Evolutionary conservation across 2,888 invertebrate species (phyloP), one percentile per base, ranked within the genome.

Genomic region (Cylloceria caligata): DNA sequence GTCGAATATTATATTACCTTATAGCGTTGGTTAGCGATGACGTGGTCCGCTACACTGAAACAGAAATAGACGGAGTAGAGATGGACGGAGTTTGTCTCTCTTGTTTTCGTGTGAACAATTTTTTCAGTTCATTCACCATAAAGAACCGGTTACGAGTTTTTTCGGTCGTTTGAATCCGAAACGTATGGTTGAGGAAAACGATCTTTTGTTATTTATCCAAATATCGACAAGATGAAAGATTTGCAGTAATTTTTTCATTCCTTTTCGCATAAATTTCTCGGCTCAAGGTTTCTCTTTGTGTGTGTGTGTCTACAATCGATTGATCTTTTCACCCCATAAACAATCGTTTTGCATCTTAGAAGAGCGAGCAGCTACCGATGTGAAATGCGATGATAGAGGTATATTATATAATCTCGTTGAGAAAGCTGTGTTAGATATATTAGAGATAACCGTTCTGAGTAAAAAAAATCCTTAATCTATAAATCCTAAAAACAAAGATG

Each of bases 1-100:
- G 42, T 57, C 52, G 16, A 55, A 69, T 69, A 57, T 55, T 42
- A 27, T 7, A 57, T 55, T 24, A 24, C 19, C 24, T 57, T 55
- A 45, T 60, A 45, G 27, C 36, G n/a, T 36, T 0, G 52, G 24
- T 24, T 42, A 13, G 3, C 71, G n/a, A n/a, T n/a, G n/a, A n/a
- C n/a, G n/a, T n/a, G n/a, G n/a, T n/a, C n/a, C n/a, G n/a, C n/a
- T n/a, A n/a, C n/a, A n/a, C n/a, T n/a, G n/a, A n/a, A n/a, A n/a
- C n/a, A n/a, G n/a, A n/a, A n/a, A n/a, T n/a, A n/a, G n/a, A n/a
- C n/a, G n/a, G n/a, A n/a, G n/a, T n/a, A n/a, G n/a, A n/a, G n/a
- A n/a, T n/a, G n/a, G n/a, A n/a, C n/a, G n/a, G n/a, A n/a, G n/a
- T n/a, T n/a, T n/a, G n/a, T n/a, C n/a, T n/a, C n/a, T n/a, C n/a